A percentile compares a stretch with the other conserved stretches of the same genome.
These are phyloP conservation scores for Drosophila auraria DNA, from an alignment of 1,140 invertebrate species.

Conservation along the genomic window DNA sequence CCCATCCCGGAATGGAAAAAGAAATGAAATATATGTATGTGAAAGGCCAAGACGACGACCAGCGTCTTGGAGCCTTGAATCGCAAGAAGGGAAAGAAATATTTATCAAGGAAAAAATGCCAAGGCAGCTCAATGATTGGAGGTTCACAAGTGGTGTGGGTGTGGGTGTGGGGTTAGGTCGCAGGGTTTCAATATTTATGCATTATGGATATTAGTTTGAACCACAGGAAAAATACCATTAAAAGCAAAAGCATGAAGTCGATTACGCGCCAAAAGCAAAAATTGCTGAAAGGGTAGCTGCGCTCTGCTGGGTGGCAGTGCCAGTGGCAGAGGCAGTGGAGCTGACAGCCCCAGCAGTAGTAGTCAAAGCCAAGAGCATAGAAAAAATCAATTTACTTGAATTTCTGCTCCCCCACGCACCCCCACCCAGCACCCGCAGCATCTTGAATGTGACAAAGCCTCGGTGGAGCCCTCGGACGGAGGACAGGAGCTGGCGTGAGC, in stretches of 20 bases:
- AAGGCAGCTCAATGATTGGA: constrained; percentile 66
- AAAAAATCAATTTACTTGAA: constrained; percentile 83
- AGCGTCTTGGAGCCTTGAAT: constrained; percentile 53
- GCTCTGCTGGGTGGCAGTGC: background rate
- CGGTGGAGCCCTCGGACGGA: constrained; percentile 3
- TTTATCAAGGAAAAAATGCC: constrained; percentile 73
- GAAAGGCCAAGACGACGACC: constrained; percentile 40
- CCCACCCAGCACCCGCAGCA: constrained; percentile 45
- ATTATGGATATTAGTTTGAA: constrained; percentile 84
- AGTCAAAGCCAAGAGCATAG: constrained; percentile 63
- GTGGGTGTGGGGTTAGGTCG: constrained; percentile 55
- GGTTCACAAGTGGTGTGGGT: constrained; percentile 17
- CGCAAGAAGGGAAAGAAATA: constrained; percentile 47
- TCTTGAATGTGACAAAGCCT: constrained; percentile 78
- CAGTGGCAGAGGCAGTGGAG: constrained; percentile 2
- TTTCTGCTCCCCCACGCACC: constrained; percentile 63
- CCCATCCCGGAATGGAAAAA: constrained; percentile 11
- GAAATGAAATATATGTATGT: constrained; percentile 36
- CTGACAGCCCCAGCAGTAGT: constrained; percentile 63
- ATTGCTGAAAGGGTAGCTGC: constrained; percentile 52
- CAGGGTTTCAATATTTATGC: constrained; percentile 79
- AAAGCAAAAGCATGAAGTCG: constrained; percentile 83
- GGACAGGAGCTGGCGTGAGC: constrained; percentile 36
- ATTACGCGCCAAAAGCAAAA: constrained; percentile 83
- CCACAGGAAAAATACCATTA: constrained; percentile 84